These are phyloP conservation scores for Dasypus novemcinctus DNA, from an alignment of 2,113 vertebrate species.

Conservation along the genomic window DNA sequence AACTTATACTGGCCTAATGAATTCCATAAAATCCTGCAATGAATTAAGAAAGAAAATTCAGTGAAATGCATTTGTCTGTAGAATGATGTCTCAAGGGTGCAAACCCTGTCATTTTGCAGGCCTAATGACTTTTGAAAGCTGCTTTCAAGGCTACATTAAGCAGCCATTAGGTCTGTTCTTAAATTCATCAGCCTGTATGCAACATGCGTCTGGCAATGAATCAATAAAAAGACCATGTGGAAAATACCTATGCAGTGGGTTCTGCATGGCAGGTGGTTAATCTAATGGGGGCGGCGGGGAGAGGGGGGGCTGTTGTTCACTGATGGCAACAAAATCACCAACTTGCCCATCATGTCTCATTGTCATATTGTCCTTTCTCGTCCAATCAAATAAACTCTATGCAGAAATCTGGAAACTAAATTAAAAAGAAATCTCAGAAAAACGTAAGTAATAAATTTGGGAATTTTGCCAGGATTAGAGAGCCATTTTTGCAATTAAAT, in stretches of 20 bases:
- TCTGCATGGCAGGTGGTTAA: neutral
- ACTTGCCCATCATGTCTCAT: neutral
- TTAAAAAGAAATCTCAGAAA: neutral
- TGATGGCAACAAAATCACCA: neutral
- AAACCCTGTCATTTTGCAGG: slow-evolving; percentile 38
- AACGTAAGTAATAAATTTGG: neutral
- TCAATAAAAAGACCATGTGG: slow-evolving; percentile 44
- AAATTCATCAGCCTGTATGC: slow-evolving; percentile 36
- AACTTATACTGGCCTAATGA: neutral
- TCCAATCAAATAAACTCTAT: neutral
- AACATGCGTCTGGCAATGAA: slow-evolving; percentile 37
- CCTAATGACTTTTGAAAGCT: slow-evolving; percentile 65
- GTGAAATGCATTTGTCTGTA: slow-evolving; percentile 43
- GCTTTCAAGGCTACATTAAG: slow-evolving; percentile 60
- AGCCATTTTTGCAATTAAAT: neutral
- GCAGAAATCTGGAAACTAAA: neutral
- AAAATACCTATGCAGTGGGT: neutral
- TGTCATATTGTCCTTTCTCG: neutral
- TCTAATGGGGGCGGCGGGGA: neutral
- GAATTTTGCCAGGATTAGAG: neutral
- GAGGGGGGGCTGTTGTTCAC: neutral
- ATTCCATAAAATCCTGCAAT: neutral
- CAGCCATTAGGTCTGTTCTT: slow-evolving; percentile 64
- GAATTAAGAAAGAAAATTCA: slow-evolving; percentile 54
- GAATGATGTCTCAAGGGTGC: slow-evolving; percentile 10